Evolutionary conservation across 2,113 vertebrate genomes (phyloP), one percentile per base, ranked within the genome.

Genomic region (Podarcis cretensis): DNA sequence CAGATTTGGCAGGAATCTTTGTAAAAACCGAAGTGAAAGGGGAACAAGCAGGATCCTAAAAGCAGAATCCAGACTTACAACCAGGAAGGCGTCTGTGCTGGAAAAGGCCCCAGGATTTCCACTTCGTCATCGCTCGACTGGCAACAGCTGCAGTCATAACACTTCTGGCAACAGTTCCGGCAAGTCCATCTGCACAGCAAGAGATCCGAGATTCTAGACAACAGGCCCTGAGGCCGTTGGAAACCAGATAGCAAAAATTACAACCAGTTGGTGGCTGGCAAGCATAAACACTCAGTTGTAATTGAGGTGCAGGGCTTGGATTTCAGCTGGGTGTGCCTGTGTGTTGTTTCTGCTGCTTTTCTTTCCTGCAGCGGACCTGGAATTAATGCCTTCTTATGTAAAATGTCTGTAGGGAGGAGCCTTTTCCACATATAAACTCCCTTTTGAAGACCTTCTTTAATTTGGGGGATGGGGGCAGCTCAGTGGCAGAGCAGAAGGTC

Each of bases 51-150:
- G 4, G 5, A 9, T 12, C 68, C 40, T 54, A 23, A 37, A 87
- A 9, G 0, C 0, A 69, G 68, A 85, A 48, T 79, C 89, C 83
- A 48, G n/a, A 98, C 98, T 98, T 95, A 98, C 98, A 98, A 95
- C 98, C 98, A 98, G 85, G 98, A 97, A 81, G 98, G 98, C n/a
- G 98, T 98, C 88, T 98, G 98, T 81, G 98, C 98, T 69, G 98
- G 98, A 91, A 98, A 98, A 90, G 98, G 98, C 89, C 98, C 98
- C 94, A 98, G 94, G 89, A 98, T 98, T 94, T 98, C 98, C 93
- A 98, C 97, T 96, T 98, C 98, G 92, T 98, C 98, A 89, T 98
- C 98, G 8, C 94, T 97, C 1, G 97, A 95, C 82, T 98, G 97
- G 93, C 98, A 98, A 90, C 98, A 98, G 96, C 95, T 97, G 89